phyloP scores from a whole-genome alignment of 1,140 invertebrate species.

The Scaptomyza hsui region DNA sequence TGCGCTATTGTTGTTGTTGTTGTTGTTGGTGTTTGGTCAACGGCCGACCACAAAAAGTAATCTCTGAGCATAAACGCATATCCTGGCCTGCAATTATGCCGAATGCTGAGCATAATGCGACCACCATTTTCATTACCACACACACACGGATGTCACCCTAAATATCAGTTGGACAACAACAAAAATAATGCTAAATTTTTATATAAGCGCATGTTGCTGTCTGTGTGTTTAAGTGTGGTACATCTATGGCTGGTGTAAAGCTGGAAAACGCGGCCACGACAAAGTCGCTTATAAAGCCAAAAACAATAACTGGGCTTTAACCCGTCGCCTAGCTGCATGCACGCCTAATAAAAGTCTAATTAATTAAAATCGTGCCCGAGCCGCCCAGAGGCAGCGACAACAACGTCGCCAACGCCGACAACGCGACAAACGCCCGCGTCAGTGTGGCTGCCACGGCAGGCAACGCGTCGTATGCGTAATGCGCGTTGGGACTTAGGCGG shows the following conservation, averaged over 20 bases:
- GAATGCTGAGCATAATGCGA: conserved; percentile 77
- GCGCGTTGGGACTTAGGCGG: conserved; percentile 65
- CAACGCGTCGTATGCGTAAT: conserved; percentile 78
- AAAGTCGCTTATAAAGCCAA: conserved; percentile 66
- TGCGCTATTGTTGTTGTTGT: conserved; percentile 7
- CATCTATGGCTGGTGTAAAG: conserved; percentile 62
- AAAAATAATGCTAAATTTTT: conserved; percentile 68
- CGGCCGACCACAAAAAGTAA: conserved; percentile 77
- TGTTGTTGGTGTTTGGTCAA: conserved; percentile 51
- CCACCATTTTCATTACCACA: conserved; percentile 78
- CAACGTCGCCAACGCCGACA: conserved; percentile 4
- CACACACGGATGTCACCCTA: conserved; percentile 45
- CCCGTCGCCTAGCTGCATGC: conserved; percentile 67
- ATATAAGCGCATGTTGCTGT: conserved; percentile 40
- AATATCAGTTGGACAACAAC: conserved; percentile 25
- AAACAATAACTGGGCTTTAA: conserved; percentile 77
- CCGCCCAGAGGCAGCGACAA: conserved; percentile 49
- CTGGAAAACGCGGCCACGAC: conserved; percentile 41
- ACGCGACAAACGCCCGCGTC: conserved; percentile 36
- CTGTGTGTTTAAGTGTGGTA: background rate
- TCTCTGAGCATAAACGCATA: conserved; percentile 81
- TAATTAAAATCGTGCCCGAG: conserved; percentile 78
- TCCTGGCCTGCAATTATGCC: conserved; percentile 76
- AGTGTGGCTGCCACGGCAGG: conserved; percentile 28
- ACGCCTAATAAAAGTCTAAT: conserved; percentile 81